Base-by-base conservation (phyloP, 2,888 invertebrate species). In the Diarsia dahlii region DNA sequence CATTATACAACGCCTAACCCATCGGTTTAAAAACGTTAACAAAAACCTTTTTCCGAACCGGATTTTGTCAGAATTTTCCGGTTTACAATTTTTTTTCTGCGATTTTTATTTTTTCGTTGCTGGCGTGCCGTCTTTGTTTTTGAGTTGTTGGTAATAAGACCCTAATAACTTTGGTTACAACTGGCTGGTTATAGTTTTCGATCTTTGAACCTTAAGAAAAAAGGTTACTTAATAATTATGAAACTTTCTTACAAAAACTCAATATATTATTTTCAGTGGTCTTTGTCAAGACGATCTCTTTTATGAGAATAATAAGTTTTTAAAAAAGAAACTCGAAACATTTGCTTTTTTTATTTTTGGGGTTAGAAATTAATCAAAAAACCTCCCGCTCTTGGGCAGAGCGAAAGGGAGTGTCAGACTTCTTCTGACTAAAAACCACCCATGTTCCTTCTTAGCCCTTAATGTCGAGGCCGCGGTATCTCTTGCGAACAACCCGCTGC, bases 81-180 rank as follows among this genome's bases (percentile, higher is more conserved):
- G 23, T 34, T 63, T 8, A n/a, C n/a, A 45, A 78, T 9, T 39
- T 39, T 39, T n/a, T n/a, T n/a, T n/a, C n/a, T n/a, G 34, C 4
- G 13, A 20, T 8, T 78, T 60, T 50, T 76, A 68, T n/a, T 48
- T 62, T 78, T 78, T 39, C 48, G 28, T 20, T 54, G n/a, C n/a
- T 2, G 39, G 39, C 18, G 15, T 18, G 76, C n/a, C 62, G 63
- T 78, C 12, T 78, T 56, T 56, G 28, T 56, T 60, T 39, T 18
- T 34, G n/a, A 77, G 34, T 71, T 71, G 62, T 72, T 58, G 46
- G 58, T 54, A 39, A 48, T 66, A 68, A 79, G 68, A 74, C 63
- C 67, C 64, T 73, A 68, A 78, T 72, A 78, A 72, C 4, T 78
- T 78, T 28, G 13, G 64, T 60, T 65, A 46, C 58, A 60, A 64